Evolutionary conservation across 1,140 invertebrate species (phyloP), one percentile per base, ranked within the genome.

Genomic region (Leptonema lineaticorne): DNA sequence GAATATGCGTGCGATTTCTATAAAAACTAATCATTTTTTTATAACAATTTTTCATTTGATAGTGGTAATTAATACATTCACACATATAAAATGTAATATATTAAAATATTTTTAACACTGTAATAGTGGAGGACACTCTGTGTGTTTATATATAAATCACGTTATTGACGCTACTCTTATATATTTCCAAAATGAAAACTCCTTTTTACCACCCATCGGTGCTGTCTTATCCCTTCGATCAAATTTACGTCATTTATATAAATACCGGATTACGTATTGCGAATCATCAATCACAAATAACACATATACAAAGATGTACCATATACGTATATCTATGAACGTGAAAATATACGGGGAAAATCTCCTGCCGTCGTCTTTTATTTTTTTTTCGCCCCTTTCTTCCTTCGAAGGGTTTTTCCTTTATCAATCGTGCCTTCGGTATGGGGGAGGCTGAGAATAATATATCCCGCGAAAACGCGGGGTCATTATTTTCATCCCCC

Each of bases 251-350:
- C 67, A 68, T 50, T 68, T 68, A 68, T 66, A 66, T 68, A 68
- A 68, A 68, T 68, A 68, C 57, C 67, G 67, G 58, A 60, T 68
- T 68, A 68, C 46, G 57, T 62, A 59, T 62, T 62, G 58, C 57
- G 58, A 68, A 62, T 68, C 69, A 71, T 71, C 69, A 71, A 71
- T 71, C 69, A 68, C 59, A 65, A 71, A 71, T 68, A 67, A 67
- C 37, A 53, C 14, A 24, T 53, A 26, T 53, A 24, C 22, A 24
- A 11, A 53, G 24, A 24, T 50, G 24, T 53, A 53, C 50, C 37
- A n/a, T 41, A 41, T 11, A 41, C 9, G 16, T 41, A 41, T 11
- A 16, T 41, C 3, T 41, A 41, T 41, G 9, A 11, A 41, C 11
- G 16, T 14, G 16, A 41, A 41, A 41, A 4, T 41, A 16, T 41